Evolutionary conservation across 2,888 invertebrate species (phyloP).

Genomic region (Spodoptera littoralis): DNA sequence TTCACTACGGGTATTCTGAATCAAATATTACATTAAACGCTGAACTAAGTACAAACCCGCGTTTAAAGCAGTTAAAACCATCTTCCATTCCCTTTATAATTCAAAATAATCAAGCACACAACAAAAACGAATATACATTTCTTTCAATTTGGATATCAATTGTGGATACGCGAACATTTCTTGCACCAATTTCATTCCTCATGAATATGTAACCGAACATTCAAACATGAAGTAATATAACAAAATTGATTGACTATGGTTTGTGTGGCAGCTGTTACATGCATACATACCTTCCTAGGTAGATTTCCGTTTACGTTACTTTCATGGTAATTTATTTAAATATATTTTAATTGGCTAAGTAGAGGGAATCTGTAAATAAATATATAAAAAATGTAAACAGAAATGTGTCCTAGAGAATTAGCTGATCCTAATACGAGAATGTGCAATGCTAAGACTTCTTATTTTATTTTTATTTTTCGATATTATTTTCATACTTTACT

Average conservation of each 20-base stretch:
- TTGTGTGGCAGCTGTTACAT: conserved; percentile 87
- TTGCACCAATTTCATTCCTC: conserved; percentile 84
- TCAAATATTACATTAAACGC: conserved; percentile 35
- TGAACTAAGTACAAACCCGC: conserved; percentile 20
- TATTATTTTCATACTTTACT: conserved; percentile 83
- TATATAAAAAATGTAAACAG: conserved; percentile 66
- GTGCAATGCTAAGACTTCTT: conserved; percentile 88
- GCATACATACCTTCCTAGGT: conserved; percentile 81
- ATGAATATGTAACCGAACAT: conserved; percentile 63
- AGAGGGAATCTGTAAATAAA: conserved; percentile 22
- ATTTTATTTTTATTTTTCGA: conserved; percentile 78
- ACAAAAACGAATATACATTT: conserved; percentile 32
- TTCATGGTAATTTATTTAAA: conserved; percentile 5
- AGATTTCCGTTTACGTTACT: conserved; percentile 78
- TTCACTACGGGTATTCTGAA: conserved; percentile 34
- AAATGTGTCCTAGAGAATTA: conserved; percentile 80
- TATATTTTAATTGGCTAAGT: conserved; percentile 18
- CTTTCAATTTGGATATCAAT: conserved; percentile 27
- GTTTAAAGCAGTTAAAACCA: conserved; percentile 28
- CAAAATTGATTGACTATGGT: conserved; percentile 75
- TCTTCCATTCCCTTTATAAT: conserved; percentile 31
- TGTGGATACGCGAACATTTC: conserved; percentile 56
- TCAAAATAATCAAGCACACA: conserved; percentile 31
- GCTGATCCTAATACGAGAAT: conserved; percentile 87
- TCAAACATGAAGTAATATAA: conserved; percentile 64